Evolutionary conservation across 2,797 vertebrate species (phyloP), one percentile per base, ranked within the genome.

Genomic region (Danio jaintianensis): DNA sequence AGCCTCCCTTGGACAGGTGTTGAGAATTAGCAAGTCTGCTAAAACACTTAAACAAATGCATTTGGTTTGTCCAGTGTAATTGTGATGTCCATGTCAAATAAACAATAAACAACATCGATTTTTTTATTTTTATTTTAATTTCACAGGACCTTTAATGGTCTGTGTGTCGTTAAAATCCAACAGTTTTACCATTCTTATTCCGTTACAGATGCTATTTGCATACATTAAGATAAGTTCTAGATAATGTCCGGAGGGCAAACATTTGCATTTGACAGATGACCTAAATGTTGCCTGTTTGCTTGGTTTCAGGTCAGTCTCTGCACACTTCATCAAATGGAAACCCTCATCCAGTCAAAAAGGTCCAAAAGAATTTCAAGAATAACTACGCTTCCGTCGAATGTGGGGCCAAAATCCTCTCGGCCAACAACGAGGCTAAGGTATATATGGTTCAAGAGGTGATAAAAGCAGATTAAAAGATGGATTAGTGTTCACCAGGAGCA

Each of bases 331-430:
- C 95, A 84, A 96, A 92, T 63, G 94, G 96, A 89, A 95, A 90
- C 84, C 92, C 94, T 69, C 96, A 97, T 87, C 88, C 93, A 43
- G 93, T 94, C 20, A 98, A 98, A 90, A 99, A 99, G 85, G 96
- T 97, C 86, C 97, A 96, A 91, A 99, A 98, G 90, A 99, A 98
- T 86, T 96, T 98, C 88, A 95, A 95, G 89, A 99, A 99, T 92
- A 99, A 99, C 87, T 99, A 99, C 40, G 98, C 98, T 13, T 99
- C 98, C 72, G 97, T 99, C 22, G 98, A 99, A 86, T 99, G 98
- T 82, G 98, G 98, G 83, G 98, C 98, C 88, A 99, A 99, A 94
- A 99, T 99, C 86, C 92, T 99, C 71, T 95, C 97, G 84, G 96
- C 97, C 16, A 99, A 99, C 91, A 96, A 90, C 5, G 98, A 99